Evolutionary conservation across 2,797 vertebrate genomes (phyloP), one percentile per base, ranked within the genome.

Genomic region (Dallia pectoralis): DNA sequence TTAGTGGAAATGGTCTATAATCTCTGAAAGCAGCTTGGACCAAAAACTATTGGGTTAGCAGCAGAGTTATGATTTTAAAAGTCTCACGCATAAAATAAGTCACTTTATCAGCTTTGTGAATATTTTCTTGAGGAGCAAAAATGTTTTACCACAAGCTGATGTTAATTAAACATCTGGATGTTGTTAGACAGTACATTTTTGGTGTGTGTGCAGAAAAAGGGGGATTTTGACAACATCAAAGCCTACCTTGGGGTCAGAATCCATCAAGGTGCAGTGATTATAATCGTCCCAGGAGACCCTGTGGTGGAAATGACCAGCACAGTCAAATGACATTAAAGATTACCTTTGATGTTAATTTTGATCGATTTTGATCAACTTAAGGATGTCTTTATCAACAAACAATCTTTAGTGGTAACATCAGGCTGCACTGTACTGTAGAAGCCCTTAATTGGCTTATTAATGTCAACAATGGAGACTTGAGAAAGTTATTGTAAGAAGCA

Each of bases 271-370:
- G 51, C 86, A 85, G 81, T 93, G n/a, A n/a, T n/a, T 92, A 73
- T 89, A 85, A 29, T 94, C 93, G 72, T 91, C 85, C 0, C 93
- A 94, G 0, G 91, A 90, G 33, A 84, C 86, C 85, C 95, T 96
- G 85, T 73, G 27, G 36, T 40, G 56, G 36, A 70, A 32, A 44
- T 22, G 47, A 69, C 16, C 64, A 66, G 64, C 19, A 65, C 16
- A 33, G 63, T n/a, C 19, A 66, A 59, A 59, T 27, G 3, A 59
- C 53, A 59, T 27, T n/a, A 56, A 56, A n/a, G 51, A 59, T 59
- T 59, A 59, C 6, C n/a, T n/a, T n/a, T n/a, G n/a, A n/a, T n/a
- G n/a, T n/a, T n/a, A n/a, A n/a, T n/a, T n/a, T n/a, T n/a, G n/a
- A n/a, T n/a, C n/a, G n/a, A n/a, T n/a, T n/a, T n/a, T n/a, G n/a